Evolutionary conservation across 2,888 invertebrate species (phyloP).

Genomic region (Euplagia quadripunctaria): DNA sequence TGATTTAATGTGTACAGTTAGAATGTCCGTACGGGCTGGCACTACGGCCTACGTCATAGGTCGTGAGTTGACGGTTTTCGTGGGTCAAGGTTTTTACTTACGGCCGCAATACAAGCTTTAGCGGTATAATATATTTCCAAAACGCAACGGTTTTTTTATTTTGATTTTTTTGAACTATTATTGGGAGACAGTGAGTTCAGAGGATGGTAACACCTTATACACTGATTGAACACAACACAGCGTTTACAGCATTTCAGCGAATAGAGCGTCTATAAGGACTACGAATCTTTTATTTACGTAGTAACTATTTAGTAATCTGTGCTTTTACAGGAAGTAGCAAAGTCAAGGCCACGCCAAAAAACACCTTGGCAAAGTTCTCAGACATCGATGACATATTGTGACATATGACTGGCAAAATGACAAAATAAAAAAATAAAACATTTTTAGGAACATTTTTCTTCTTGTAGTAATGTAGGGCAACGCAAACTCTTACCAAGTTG

Average conservation of each 20-base stretch:
- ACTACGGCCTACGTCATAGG: slow-evolving; percentile 43
- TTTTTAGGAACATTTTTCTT: not conserved
- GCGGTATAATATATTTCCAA: slow-evolving; percentile 25
- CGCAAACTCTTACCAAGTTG: not conserved
- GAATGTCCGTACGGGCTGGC: slow-evolving; percentile 17
- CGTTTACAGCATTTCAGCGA: not conserved
- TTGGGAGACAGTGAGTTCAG: too few relatives aligned
- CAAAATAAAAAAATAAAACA: slow-evolving; percentile 9
- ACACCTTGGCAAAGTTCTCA: slow-evolving; percentile 27
- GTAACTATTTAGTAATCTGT: not conserved
- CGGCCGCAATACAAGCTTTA: slow-evolving; percentile 16
- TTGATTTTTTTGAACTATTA: too few relatives aligned
- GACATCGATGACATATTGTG: slow-evolving; percentile 18
- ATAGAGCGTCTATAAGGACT: too few relatives aligned
- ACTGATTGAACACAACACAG: too few relatives aligned
- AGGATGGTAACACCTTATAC: too few relatives aligned
- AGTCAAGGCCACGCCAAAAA: slow-evolving; percentile 27
- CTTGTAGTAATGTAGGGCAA: not conserved
- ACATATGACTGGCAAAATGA: slow-evolving; percentile 29
- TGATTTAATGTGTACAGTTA: slow-evolving; percentile 25
- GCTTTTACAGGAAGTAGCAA: not conserved
- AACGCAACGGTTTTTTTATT: not conserved
- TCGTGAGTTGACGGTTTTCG: slow-evolving; percentile 48
- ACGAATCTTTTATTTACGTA: too few relatives aligned
- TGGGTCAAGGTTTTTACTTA: slow-evolving; percentile 49